Base-by-base conservation (phyloP, 2,797 vertebrate species). In the Leptatherina wallacei region DNA sequence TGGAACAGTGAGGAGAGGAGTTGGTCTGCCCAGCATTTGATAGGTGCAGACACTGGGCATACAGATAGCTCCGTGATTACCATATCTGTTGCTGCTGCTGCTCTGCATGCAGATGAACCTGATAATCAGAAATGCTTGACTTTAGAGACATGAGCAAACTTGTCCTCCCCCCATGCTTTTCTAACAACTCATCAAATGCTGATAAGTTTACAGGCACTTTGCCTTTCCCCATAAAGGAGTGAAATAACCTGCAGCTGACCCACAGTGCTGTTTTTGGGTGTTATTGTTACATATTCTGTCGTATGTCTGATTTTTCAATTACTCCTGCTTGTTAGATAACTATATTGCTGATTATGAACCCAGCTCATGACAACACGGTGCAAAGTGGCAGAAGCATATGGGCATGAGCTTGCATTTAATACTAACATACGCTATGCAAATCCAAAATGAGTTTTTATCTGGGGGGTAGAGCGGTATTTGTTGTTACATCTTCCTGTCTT, bases 81-180 rank as follows among this genome's bases (percentile, higher is more conserved):
- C 86, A 88, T 91, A 88, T 80, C 81, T 80, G 79, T 82, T 81
- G 75, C 69, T 72, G 47, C 82, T 73, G 74, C 87, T 76, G 85
- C 84, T 84, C 80, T 87, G 91, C 91, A 93, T 93, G 89, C 90
- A 88, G 91, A 93, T 93, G 82, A 91, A 90, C 67, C 69, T 40
- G 91, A 92, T 93, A 92, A 91, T 92, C 84, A 83, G 57, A 82
- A 78, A 83, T 76, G 78, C 84, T 85, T 61, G 11, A 84, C 86
- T 84, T 89, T 64, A 73, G 71, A 80, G 82, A 62, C 83, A 61
- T 10, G 51, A 76, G 72, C 67, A 89, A 90, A 90, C 85, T 87
- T 89, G 75, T 61, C 42, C 79, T 76, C 69, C 71, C 52, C 20
- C 72, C 44, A 20, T 56, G 73, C 80, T 74, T 83, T 63, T 68